Percentiles rank a stretch among this genome's conserved stretches.
phyloP scores from a whole-genome alignment of 1,140 invertebrate species.

The Bombus sylvicola region DNA sequence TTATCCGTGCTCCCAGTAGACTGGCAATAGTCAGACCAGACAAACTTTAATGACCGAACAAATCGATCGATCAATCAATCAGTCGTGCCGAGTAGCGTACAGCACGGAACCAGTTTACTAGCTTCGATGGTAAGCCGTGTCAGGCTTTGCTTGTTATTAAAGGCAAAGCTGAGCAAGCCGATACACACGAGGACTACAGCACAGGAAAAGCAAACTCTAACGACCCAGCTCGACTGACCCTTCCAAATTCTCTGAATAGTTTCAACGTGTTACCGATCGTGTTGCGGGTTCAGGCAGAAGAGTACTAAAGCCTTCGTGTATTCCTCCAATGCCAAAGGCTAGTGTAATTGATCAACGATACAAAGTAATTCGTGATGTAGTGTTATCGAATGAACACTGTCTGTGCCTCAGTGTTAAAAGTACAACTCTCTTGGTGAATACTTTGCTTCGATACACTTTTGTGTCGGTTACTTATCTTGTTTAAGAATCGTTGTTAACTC shows the following conservation, averaged over 20 bases:
- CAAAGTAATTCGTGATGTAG: conserved; percentile 37
- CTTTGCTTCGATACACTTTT: background rate
- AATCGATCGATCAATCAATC: conserved; percentile 56
- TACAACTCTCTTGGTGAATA: background rate
- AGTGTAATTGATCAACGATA: conserved; percentile 46
- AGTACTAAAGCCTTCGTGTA: conserved; percentile 24
- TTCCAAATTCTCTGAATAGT: conserved; percentile 52
- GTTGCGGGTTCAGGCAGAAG: background rate
- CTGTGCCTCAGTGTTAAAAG: background rate
- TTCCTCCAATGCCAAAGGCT: conserved; percentile 34
- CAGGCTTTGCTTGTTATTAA: conserved; percentile 48
- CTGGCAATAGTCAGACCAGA: conserved; percentile 14
- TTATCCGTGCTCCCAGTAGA: background rate
- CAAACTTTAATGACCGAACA: conserved; percentile 34
- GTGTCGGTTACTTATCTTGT: background rate
- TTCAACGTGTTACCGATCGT: conserved; percentile 47
- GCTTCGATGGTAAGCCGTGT: conserved; percentile 15
- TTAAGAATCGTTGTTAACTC: background rate
- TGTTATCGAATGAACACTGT: background rate
- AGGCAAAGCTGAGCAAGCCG: conserved; percentile 41
- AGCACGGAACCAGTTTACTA: conserved; percentile 21
- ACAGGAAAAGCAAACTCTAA: conserved; percentile 43
- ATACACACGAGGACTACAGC: conserved; percentile 1
- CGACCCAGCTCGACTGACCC: conserved; percentile 40
- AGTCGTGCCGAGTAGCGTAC: conserved; percentile 18